Percentiles rank a stretch among this genome's conserved stretches.
Evolutionary conservation across 2,113 vertebrate species (phyloP).

Genomic region (Grammomys dolichurus): DNA sequence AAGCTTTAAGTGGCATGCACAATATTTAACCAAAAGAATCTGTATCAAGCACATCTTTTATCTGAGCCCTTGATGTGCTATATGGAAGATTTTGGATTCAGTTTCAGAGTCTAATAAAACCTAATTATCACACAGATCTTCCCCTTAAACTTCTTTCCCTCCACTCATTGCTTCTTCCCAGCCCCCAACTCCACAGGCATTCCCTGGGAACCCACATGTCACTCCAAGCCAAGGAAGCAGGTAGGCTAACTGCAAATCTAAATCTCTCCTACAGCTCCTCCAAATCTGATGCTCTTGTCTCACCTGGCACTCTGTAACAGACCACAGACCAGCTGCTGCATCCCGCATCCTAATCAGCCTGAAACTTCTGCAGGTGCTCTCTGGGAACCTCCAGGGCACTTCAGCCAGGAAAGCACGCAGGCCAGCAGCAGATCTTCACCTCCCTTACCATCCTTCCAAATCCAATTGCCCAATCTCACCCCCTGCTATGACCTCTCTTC

Average conservation of each 20-base stretch:
- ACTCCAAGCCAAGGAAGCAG: background rate
- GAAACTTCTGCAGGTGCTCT: too few relatives aligned
- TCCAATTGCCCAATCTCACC: background rate
- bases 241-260: background rate
- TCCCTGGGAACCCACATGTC: background rate
- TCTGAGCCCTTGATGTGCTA: background rate
- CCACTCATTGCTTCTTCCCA: background rate
- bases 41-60: background rate
- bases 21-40: slow-evolving; percentile 19
- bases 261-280: background rate
- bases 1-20: slow-evolving; percentile 11
- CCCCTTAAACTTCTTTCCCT: background rate
- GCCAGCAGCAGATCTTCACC: background rate
- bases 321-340: background rate
- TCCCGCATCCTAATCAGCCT: too few relatives aligned
- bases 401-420: background rate
- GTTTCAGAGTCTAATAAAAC: background rate
- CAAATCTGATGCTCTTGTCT: background rate
- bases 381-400: background rate
- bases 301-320: too few relatives aligned
- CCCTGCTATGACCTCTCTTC: background rate
- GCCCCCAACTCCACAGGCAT: background rate
- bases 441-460: background rate
- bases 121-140: background rate
- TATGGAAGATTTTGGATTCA: background rate